Conservation (phyloP, 2,888 invertebrate genomes). For the Diachrysia chrysitis region DNA sequence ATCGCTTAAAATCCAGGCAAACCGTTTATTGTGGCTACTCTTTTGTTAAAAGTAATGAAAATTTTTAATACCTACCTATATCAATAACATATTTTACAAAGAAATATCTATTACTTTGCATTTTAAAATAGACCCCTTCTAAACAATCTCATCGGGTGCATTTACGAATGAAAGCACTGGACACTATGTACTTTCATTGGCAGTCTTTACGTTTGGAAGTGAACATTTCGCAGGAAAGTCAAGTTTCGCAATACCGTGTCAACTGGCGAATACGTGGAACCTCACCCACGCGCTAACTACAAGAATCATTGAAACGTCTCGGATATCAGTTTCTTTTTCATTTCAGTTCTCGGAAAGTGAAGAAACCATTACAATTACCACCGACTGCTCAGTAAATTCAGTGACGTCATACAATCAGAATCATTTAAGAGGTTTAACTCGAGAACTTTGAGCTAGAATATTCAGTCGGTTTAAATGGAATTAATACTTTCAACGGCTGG, state of each 20-base stretch:
- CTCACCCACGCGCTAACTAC: constrained; percentile 30
- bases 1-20: too few relatives aligned
- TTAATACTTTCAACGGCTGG: background rate
- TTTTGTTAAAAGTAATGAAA: too few relatives aligned
- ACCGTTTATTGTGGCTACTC: too few relatives aligned
- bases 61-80: too few relatives aligned
- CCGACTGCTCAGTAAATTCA: constrained; percentile 37
- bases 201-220: background rate
- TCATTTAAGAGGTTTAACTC: background rate
- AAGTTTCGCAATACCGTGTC: constrained; percentile 26
- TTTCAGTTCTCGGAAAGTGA: constrained; percentile 37
- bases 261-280: constrained; percentile 40
- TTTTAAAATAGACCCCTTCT: too few relatives aligned
- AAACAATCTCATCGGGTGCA: background rate
- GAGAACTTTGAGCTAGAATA: too few relatives aligned
- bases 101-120: too few relatives aligned
- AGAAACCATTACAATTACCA: constrained; percentile 36
- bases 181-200: background rate
- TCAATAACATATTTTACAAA: too few relatives aligned
- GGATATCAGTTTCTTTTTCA: constrained; percentile 40
- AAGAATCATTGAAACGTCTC: constrained; percentile 33
- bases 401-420: constrained; percentile 14
- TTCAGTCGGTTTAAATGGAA: too few relatives aligned
- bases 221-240: background rate
- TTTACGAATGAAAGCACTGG: background rate